Conservation (phyloP, 2,888 invertebrate species). For the Trichogramma dendrolimi region DNA sequence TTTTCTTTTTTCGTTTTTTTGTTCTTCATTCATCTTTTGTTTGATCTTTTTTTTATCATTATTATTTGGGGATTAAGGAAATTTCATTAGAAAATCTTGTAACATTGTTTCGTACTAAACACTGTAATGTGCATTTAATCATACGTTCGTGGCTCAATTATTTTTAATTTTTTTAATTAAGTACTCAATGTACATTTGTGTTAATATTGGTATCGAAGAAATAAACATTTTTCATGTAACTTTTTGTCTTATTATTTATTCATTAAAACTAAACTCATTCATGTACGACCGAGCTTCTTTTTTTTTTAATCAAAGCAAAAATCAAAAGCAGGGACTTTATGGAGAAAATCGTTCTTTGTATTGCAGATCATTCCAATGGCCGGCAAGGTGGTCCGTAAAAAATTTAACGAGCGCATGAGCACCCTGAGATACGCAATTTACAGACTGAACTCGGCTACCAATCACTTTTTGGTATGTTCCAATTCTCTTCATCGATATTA, state of each 20-base stretch:
- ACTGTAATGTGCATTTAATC: too few species aligned
- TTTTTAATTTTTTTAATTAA: slow-evolving; percentile 13
- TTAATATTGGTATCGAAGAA: not conserved
- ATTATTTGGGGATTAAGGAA: too few species aligned
- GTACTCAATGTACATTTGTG: slow-evolving; percentile 1
- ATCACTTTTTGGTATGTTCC: slow-evolving; percentile 43
- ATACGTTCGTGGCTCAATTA: not conserved
- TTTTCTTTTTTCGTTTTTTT: too few species aligned
- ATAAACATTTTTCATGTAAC: slow-evolving; percentile 18
- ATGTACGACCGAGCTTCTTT: not conserved
- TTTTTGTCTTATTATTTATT: slow-evolving; percentile 19
- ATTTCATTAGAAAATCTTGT: too few species aligned
- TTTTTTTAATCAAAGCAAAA: not conserved
- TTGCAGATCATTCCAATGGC: slow-evolving; percentile 41
- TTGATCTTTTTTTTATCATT: too few species aligned
- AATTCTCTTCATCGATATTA: not conserved
- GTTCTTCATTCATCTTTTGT: too few species aligned
- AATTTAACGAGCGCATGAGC: slow-evolving; percentile 38
- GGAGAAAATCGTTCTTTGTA: not conserved
- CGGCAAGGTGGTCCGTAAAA: slow-evolving; percentile 32
- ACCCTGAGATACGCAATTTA: slow-evolving; percentile 36
- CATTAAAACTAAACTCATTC: slow-evolving; percentile 4
- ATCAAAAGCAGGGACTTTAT: not conserved
- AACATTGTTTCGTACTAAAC: too few species aligned
- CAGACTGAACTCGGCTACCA: slow-evolving; percentile 41